phyloP scores from a whole-genome alignment of 2,888 invertebrate species.

The Dioctria linearis region DNA sequence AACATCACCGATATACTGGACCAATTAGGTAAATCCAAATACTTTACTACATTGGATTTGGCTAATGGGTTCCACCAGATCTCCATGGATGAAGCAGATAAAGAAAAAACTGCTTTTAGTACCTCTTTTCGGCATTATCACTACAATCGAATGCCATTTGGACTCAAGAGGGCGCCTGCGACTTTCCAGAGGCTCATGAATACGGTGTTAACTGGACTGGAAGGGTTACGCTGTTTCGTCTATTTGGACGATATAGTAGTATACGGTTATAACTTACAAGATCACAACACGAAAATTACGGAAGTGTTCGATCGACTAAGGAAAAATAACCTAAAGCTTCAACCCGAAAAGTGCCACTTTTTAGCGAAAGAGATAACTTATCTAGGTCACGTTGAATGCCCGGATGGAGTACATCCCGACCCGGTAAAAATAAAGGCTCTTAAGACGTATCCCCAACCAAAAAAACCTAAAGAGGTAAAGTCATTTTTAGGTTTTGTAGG shows the following conservation, averaged over 20 bases:
- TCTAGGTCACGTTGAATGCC: no score
- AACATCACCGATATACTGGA: constrained; percentile 59
- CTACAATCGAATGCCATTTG: constrained; percentile 10
- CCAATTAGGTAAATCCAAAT: constrained; percentile 54
- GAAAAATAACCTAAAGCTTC: no score
- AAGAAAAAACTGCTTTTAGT: neutral
- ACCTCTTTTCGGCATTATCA: neutral
- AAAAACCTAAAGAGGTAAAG: no score
- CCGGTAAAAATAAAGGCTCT: no score
- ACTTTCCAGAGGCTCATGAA: neutral
- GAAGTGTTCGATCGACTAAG: no score
- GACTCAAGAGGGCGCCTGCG: neutral
- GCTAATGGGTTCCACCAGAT: constrained; percentile 59
- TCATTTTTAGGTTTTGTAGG: no score
- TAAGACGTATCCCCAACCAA: no score
- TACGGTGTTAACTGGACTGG: neutral
- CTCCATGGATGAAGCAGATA: neutral
- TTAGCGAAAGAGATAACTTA: no score
- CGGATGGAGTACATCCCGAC: no score
- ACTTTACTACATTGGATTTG: constrained; percentile 58
- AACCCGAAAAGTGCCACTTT: no score
- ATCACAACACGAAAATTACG: neutral
- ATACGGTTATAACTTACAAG: neutral
- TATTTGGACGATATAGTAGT: neutral
- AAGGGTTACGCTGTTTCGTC: neutral